Base-by-base conservation (phyloP, 2,888 invertebrate genomes). In the Chalcosyrphus nemorum region DNA sequence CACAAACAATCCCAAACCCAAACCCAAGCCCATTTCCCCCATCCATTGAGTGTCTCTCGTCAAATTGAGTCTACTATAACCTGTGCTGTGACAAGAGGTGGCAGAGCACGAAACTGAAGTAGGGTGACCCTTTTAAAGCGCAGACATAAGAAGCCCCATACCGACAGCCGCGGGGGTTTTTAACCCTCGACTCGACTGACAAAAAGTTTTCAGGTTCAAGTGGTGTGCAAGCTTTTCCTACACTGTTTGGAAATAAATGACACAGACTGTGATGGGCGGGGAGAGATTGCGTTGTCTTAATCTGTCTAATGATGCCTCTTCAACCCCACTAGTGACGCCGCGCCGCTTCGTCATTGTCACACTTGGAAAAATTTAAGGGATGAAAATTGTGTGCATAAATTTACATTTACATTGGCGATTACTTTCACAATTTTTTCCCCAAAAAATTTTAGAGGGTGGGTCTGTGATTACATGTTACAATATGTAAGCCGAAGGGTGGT, bases 301-400 rank as follows among this genome's bases (percentile, higher is more conserved):
- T 84, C 80, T 84, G 84, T 84, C 84, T 84, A 84, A 84, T 84
- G 84, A 84, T 70, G n/a, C n/a, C 63, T 80, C 80, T 84, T 80
- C 65, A 80, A 70, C 63, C 72, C 82, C 65, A 19, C 32, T 5
- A 56, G 21, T 56, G 74, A 68, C 47, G 41, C 29, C 66, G 27
- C 50, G 19, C 50, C 27, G 13, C 65, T 57, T 9, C 38, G 17
- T 47, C 54, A 19, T 45, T 45, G 29, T 50, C 38, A 56, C 65
- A 50, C 50, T 56, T 32, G n/a, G n/a, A n/a, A 50, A 47, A 47
- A 32, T 56, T 38, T 63, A 6, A 43, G 77, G 71, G 71, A 35
- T 77, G 59, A 4, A 27, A 61, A 56, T 66, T 72, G 17, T 71
- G 71, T 65, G 82, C 78, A 82, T 78, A 82, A 77, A 78, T 82